phyloP scores from a whole-genome alignment of 2,888 invertebrate species.

The Callimorpha dominula region DNA sequence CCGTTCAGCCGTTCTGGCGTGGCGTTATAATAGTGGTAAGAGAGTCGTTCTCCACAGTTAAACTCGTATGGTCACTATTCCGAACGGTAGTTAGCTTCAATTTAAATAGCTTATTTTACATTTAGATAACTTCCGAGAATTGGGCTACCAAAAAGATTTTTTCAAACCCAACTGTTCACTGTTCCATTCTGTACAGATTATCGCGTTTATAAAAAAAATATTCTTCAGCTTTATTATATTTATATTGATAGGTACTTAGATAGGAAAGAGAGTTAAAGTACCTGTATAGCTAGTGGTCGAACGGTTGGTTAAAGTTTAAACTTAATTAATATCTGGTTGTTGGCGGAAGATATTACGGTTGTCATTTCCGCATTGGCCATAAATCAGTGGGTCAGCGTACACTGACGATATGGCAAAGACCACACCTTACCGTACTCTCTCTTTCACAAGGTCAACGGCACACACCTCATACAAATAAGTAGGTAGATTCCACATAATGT shows the following conservation, averaged over 20 bases:
- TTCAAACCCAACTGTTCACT: neutral
- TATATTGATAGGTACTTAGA: neutral
- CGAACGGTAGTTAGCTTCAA: no score
- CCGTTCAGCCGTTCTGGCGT: no score
- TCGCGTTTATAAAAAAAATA: neutral
- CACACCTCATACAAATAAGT: neutral
- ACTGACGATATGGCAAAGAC: conserved; percentile 6
- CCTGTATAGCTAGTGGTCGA: neutral
- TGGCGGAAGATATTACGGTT: neutral
- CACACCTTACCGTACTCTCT: conserved; percentile 45
- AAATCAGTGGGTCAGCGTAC: conserved; percentile 33
- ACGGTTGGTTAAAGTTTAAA: neutral
- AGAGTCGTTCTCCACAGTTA: no score
- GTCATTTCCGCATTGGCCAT: neutral
- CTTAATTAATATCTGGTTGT: neutral
- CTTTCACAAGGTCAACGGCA: conserved; percentile 43
- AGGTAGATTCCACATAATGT: neutral
- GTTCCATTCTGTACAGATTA: neutral
- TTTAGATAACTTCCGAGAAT: neutral
- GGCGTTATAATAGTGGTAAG: no score
- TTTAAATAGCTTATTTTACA: no score
- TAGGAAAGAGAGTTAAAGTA: neutral
- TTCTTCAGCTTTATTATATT: neutral
- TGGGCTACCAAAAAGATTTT: neutral
- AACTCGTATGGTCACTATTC: no score